phyloP scores from a whole-genome alignment of 2,113 vertebrate species.

The Trogon melanurus region DNA sequence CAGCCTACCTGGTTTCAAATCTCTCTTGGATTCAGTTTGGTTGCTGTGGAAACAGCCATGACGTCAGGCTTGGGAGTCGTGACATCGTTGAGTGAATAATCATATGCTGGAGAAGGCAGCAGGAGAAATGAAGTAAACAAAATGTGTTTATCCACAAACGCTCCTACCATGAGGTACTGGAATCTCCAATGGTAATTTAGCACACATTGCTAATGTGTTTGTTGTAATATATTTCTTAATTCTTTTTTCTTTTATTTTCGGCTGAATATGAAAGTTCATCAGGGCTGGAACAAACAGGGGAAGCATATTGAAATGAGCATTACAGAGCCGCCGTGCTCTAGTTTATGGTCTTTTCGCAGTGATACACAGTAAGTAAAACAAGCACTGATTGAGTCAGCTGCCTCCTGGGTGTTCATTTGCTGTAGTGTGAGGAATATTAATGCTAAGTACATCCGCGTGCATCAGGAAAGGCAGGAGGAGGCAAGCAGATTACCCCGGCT shows the following conservation, averaged over 20 bases:
- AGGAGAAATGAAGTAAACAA: conserved; percentile 39
- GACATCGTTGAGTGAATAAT: conserved; percentile 44
- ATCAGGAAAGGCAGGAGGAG: conserved; percentile 52
- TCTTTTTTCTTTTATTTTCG: conserved; percentile 26
- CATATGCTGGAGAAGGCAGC: background rate
- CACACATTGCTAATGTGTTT: conserved; percentile 72
- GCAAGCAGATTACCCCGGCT: conserved; percentile 72
- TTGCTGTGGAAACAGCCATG: conserved; percentile 36
- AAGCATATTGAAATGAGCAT: conserved; percentile 76
- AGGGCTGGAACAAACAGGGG: conserved; percentile 65
- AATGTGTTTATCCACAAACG: conserved; percentile 59
- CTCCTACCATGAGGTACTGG: conserved; percentile 35
- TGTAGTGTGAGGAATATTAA: conserved; percentile 76
- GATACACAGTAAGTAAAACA: conserved; percentile 77
- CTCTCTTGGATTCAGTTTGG: background rate
- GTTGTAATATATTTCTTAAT: conserved; percentile 64
- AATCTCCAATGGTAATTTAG: conserved; percentile 65
- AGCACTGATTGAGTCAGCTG: conserved; percentile 79
- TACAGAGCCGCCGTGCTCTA: conserved; percentile 70
- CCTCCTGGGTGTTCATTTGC: conserved; percentile 78
- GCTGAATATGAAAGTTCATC: conserved; percentile 68
- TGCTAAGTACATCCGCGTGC: conserved; percentile 72
- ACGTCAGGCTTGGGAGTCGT: conserved; percentile 26
- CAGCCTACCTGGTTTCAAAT: conserved; percentile 14
- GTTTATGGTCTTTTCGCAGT: conserved; percentile 77